phyloP scores from a whole-genome alignment of 2,888 invertebrate genomes.

The Pammene aurita region DNA sequence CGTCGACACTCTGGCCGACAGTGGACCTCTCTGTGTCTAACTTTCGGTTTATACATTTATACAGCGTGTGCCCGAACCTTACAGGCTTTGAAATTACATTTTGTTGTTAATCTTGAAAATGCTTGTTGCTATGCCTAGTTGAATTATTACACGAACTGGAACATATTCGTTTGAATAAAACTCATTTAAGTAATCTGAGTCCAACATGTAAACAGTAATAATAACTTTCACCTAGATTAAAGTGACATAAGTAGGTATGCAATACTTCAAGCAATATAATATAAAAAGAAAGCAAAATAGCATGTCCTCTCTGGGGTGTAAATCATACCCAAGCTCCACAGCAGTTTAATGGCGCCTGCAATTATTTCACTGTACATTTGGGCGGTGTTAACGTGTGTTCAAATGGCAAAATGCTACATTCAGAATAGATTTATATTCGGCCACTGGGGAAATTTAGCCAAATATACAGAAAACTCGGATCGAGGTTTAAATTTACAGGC shows the following conservation, averaged over 20 bases:
- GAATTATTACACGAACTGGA: no score
- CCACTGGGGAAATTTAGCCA: constrained; percentile 52
- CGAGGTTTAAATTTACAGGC: constrained; percentile 62
- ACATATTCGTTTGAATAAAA: no score
- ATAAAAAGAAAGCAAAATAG: not conserved
- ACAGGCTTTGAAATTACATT: no score
- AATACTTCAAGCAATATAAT: not conserved
- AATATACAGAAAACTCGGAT: constrained; percentile 58
- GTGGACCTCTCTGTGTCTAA: no score
- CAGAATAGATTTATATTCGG: constrained; percentile 41
- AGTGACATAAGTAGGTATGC: no score
- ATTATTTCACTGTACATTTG: constrained; percentile 16
- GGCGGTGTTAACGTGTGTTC: constrained; percentile 21
- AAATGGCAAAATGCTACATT: constrained; percentile 33
- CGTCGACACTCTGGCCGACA: no score
- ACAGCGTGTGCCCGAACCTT: no score
- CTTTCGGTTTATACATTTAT: no score
- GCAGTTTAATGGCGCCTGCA: not conserved
- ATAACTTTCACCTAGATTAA: no score
- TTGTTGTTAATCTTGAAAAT: no score
- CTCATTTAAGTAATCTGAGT: no score
- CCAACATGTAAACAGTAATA: no score
- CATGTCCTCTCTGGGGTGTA: not conserved
- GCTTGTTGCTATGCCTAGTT: constrained; percentile 24
- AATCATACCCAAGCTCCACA: not conserved